These are phyloP conservation scores for Psophia crepitans DNA, from an alignment of 2,113 vertebrate species.

Conservation along the genomic window DNA sequence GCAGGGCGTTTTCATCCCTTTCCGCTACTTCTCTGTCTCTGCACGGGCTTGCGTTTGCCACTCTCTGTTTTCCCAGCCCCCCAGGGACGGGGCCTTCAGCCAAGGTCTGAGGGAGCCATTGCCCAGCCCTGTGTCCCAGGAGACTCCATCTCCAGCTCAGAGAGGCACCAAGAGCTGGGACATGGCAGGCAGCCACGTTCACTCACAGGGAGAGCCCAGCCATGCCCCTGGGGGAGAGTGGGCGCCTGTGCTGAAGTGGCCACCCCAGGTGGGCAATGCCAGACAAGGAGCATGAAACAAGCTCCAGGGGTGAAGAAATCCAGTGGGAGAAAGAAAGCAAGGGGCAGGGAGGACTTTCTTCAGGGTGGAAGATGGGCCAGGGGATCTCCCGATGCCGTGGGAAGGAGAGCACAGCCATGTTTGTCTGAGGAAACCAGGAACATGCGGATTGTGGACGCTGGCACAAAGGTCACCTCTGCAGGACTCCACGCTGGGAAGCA, in stretches of 20 bases:
- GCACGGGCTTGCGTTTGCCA: neutral
- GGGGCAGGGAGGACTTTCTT: neutral
- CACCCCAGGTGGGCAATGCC: neutral
- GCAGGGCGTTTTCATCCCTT: neutral
- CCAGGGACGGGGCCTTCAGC: neutral
- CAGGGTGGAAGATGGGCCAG: rapidly evolving
- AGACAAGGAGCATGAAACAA: neutral
- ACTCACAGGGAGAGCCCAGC: neutral
- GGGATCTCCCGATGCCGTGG: neutral
- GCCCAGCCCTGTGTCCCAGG: neutral
- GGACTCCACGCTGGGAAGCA: neutral
- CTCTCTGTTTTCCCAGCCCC: neutral
- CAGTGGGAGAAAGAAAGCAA: neutral
- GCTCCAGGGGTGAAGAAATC: neutral
- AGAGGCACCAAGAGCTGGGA: neutral
- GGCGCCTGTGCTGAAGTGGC: neutral
- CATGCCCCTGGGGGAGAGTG: neutral
- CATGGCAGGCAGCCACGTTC: neutral
- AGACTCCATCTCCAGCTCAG: neutral
- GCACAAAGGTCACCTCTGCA: neutral
- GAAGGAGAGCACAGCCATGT: neutral
- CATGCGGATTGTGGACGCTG: neutral
- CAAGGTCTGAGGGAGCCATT: neutral
- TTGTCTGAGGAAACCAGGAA: neutral
- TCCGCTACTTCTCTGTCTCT: neutral